phyloP scores from a whole-genome alignment of 1,140 invertebrate genomes.

The Drosophila varians region DNA sequence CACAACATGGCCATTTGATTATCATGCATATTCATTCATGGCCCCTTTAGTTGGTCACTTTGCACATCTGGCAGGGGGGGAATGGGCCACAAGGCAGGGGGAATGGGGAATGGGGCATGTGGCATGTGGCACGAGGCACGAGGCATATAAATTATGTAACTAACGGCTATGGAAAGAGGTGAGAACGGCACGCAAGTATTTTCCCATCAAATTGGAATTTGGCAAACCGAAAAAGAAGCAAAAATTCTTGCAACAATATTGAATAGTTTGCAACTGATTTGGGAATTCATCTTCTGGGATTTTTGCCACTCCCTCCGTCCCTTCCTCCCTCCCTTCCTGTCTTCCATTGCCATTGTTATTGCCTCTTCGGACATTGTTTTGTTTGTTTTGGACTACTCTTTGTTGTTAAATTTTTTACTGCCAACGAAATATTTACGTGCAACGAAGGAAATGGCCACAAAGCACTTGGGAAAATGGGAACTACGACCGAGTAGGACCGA shows the following conservation, averaged over 20 bases:
- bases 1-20: conserved; percentile 39
- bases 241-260: not conserved
- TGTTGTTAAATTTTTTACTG: conserved; percentile 75
- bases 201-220: not conserved
- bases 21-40: conserved; percentile 48
- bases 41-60: conserved; percentile 28
- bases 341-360: not conserved
- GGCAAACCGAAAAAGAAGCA: not conserved
- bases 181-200: not conserved
- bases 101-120: conserved; percentile 1
- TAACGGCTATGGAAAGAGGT: not conserved
- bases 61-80: conserved; percentile 10
- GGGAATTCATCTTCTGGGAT: not conserved
- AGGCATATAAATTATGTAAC: conserved; percentile 22
- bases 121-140: not conserved
- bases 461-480: not conserved
- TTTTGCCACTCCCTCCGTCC: not conserved
- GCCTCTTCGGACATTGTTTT: conserved; percentile 21
- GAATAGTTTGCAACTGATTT: conserved; percentile 9
- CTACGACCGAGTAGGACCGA: too few relatives aligned
- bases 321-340: not conserved
- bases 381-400: conserved; percentile 42
- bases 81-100: not conserved
- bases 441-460: not conserved
- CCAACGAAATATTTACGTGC: conserved; percentile 61